These are phyloP conservation scores for Sorex araneus DNA, from an alignment of 2,113 vertebrate genomes.

Conservation along the genomic window DNA sequence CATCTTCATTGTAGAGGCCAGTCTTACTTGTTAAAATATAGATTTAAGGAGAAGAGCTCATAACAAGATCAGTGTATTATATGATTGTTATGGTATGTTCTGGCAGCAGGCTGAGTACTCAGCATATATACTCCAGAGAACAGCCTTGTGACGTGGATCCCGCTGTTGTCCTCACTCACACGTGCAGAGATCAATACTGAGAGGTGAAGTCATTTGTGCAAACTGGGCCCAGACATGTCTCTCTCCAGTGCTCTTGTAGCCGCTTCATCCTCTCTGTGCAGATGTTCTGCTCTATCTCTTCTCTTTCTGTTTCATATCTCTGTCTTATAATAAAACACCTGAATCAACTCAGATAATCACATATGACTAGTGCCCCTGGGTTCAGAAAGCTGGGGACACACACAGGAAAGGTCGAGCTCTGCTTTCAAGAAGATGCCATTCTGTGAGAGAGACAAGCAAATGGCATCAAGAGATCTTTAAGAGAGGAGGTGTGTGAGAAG, in stretches of 20 bases:
- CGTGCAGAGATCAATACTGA: not conserved
- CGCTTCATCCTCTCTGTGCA: not conserved
- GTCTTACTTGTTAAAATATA: not conserved
- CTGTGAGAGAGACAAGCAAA: not conserved
- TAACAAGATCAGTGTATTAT: not conserved
- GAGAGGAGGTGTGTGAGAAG: not conserved
- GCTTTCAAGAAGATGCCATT: not conserved
- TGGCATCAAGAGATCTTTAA: not conserved
- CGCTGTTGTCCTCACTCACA: not conserved
- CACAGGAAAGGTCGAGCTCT: not conserved
- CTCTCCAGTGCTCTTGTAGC: not conserved
- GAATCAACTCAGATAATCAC: not conserved
- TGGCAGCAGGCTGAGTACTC: not conserved
- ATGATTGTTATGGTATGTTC: not conserved
- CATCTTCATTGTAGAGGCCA: not conserved
- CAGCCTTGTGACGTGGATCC: not conserved
- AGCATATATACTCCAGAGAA: not conserved
- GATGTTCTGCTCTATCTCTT: too few species aligned
- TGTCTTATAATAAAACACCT: not conserved
- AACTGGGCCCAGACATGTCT: not conserved
- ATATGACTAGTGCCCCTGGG: not conserved
- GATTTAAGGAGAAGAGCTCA: constrained; percentile 19
- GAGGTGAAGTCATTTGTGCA: not conserved
- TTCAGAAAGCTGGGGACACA: not conserved
- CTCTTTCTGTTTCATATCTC: not conserved